Conservation (phyloP, 2,888 invertebrate species). For the Pollenia angustigena region DNA sequence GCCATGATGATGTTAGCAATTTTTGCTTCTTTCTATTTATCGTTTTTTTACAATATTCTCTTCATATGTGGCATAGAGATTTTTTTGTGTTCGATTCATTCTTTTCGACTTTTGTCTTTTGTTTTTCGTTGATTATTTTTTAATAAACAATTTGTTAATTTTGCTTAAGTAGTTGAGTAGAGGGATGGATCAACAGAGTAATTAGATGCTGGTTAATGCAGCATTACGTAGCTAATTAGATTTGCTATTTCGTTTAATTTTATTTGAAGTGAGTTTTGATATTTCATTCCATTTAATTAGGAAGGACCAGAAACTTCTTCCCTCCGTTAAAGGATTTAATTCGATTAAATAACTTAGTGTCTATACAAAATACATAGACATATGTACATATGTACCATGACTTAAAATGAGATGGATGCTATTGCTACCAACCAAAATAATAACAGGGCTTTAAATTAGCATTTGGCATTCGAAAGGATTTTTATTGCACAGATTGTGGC, state of each 20-base stretch:
- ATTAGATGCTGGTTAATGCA: constrained; percentile 75
- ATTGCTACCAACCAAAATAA: too few relatives aligned
- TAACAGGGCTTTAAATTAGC: too few relatives aligned
- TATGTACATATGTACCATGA: too few relatives aligned
- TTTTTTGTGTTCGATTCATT: constrained; percentile 59
- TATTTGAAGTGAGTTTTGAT: constrained; percentile 51
- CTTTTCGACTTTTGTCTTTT: constrained; percentile 68
- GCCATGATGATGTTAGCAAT: constrained; percentile 80
- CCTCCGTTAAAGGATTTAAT: constrained; percentile 64
- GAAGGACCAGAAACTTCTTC: neutral
- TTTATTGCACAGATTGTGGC: too few relatives aligned
- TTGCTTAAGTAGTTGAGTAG: constrained; percentile 75
- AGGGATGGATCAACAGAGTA: constrained; percentile 72
- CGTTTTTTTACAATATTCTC: constrained; percentile 73
- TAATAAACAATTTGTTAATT: constrained; percentile 79
- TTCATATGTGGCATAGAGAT: constrained; percentile 75
- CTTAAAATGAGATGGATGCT: too few relatives aligned
- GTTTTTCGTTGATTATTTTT: constrained; percentile 72
- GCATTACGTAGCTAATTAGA: constrained; percentile 77
- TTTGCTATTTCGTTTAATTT: constrained; percentile 63
- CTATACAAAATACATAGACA: too few relatives aligned
- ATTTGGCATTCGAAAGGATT: too few relatives aligned
- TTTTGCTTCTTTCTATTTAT: constrained; percentile 74
- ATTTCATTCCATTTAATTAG: constrained; percentile 68
- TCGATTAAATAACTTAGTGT: constrained; percentile 54